Percentiles rank a stretch among this genome's conserved stretches.
Conservation (phyloP, 1,140 invertebrate species). For the Wiebesia pumilae region DNA sequence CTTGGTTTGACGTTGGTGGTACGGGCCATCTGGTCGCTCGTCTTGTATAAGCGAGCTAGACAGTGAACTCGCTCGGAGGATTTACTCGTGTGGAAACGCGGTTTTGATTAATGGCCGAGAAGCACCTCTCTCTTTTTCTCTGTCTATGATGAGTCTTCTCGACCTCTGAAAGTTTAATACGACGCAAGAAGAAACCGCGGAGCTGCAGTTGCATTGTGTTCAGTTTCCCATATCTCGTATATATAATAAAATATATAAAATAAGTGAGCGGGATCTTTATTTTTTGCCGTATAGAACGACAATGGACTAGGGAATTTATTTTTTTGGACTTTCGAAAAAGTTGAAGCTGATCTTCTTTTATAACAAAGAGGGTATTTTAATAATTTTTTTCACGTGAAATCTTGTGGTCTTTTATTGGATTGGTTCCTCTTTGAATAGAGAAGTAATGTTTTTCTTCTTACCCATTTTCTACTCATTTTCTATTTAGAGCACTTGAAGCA, state of each 20-base stretch:
- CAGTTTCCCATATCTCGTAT: constrained; percentile 34
- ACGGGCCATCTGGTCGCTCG: constrained; percentile 56
- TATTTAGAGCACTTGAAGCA: neutral
- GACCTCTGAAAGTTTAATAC: constrained; percentile 7
- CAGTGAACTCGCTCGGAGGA: constrained; percentile 45
- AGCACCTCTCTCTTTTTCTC: neutral
- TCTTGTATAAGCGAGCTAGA: neutral
- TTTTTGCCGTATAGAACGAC: neutral
- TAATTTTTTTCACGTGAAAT: constrained; percentile 20
- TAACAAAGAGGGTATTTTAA: neutral
- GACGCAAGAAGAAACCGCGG: constrained; percentile 12
- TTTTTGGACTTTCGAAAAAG: neutral
- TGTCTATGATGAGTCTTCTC: neutral
- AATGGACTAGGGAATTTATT: neutral
- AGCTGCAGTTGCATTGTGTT: constrained; percentile 21
- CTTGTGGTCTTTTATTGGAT: constrained; percentile 11
- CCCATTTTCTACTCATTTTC: neutral
- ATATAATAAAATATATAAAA: constrained; percentile 37
- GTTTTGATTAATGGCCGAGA: constrained; percentile 58
- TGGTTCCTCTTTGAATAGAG: neutral
- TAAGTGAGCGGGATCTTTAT: neutral
- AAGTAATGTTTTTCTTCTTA: neutral
- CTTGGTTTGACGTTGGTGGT: constrained; percentile 24
- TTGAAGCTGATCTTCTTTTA: neutral
- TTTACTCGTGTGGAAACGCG: constrained; percentile 56